Conservation (phyloP, 1,140 invertebrate species). For the Nasonia giraulti region DNA sequence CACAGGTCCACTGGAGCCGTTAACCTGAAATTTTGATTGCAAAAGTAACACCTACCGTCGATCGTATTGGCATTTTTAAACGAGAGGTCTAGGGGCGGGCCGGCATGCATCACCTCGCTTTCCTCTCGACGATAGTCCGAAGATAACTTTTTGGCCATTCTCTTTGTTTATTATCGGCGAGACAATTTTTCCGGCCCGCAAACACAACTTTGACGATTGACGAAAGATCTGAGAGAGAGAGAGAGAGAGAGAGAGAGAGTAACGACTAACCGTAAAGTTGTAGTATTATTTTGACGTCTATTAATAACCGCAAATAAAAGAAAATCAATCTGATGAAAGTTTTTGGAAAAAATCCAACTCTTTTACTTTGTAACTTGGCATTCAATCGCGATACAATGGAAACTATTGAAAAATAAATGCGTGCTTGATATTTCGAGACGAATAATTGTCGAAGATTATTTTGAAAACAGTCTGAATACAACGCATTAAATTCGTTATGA, state of each 20-base stretch:
- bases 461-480: too few species aligned
- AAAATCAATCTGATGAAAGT: slow-evolving; percentile 29
- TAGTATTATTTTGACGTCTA: slow-evolving; percentile 26
- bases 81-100: slow-evolving; percentile 65
- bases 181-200: background rate
- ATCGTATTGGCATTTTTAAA: slow-evolving; percentile 63
- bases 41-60: slow-evolving; percentile 58
- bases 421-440: too few species aligned
- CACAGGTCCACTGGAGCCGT: background rate
- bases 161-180: slow-evolving; percentile 14
- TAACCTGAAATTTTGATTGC: too few species aligned
- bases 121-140: slow-evolving; percentile 57
- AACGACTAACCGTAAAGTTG: slow-evolving; percentile 9
- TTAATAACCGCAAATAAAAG: slow-evolving; percentile 22
- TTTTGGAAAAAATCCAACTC: slow-evolving; percentile 13
- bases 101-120: slow-evolving; percentile 57
- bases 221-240: background rate
- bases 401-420: slow-evolving; percentile 15
- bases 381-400: slow-evolving; percentile 9
- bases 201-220: background rate
- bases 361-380: slow-evolving; percentile 11
- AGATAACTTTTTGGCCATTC: slow-evolving; percentile 16
- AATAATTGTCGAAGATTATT: background rate
- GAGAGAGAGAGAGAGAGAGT: too few species aligned
- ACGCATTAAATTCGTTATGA: too few species aligned